A percentile compares a stretch with the other conserved stretches of the same genome.
Evolutionary conservation across 2,888 invertebrate species (phyloP).

Genomic region (Geotrupes spiniger): DNA sequence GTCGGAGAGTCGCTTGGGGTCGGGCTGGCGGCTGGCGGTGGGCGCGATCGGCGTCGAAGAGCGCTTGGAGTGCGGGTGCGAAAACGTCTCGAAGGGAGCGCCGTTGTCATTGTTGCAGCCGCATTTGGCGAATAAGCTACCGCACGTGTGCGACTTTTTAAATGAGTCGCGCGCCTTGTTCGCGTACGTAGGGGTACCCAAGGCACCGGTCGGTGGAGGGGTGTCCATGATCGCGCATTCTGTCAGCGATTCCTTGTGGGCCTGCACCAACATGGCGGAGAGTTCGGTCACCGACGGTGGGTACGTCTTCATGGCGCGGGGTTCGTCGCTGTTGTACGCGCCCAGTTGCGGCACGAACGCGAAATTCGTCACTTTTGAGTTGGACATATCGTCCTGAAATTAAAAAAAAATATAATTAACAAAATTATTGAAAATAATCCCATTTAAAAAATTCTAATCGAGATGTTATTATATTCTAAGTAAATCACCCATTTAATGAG

Average conservation of each 20-base stretch:
- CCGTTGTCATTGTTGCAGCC: slow-evolving; percentile 39
- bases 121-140: slow-evolving; percentile 50
- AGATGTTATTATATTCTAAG: background rate
- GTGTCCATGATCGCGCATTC: slow-evolving; percentile 26
- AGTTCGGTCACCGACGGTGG: slow-evolving; percentile 36
- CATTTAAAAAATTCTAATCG: background rate
- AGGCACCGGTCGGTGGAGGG: slow-evolving; percentile 16
- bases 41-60: slow-evolving; percentile 23
- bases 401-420: background rate
- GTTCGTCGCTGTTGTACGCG: background rate
- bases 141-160: slow-evolving; percentile 48
- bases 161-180: slow-evolving; percentile 3
- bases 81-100: slow-evolving; percentile 27
- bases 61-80: slow-evolving; percentile 14
- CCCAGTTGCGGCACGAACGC: background rate
- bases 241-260: slow-evolving; percentile 35
- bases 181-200: slow-evolving; percentile 14
- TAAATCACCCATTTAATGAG: no score
- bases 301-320: slow-evolving; percentile 20
- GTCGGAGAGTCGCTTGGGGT: slow-evolving; percentile 31
- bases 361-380: slow-evolving; percentile 13
- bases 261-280: slow-evolving; percentile 39
- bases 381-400: slow-evolving; percentile 13
- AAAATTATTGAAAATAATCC: background rate
- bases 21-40: background rate